phyloP scores from a whole-genome alignment of 2,888 invertebrate species.

The Halocaridina rubra region DNA sequence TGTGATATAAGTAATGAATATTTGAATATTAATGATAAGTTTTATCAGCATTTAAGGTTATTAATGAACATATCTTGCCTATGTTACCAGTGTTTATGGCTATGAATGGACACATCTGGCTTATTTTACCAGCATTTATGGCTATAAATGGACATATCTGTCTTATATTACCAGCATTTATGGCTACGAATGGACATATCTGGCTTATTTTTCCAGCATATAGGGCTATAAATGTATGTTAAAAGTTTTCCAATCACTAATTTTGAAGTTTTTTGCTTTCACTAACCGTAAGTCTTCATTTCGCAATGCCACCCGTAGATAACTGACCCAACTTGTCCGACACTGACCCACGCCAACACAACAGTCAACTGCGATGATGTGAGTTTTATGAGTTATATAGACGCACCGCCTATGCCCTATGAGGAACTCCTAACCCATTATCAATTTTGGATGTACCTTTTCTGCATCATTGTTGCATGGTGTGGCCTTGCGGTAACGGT shows the following conservation, averaged over 20 bases:
- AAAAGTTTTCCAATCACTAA: not conserved
- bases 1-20: not conserved
- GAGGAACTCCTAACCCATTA: constrained; percentile 65
- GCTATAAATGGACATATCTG: not conserved
- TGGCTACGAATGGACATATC: not conserved
- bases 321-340: constrained; percentile 2
- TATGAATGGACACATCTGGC: no score
- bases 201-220: not conserved
- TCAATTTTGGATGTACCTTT: constrained; percentile 84
- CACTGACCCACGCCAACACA: constrained; percentile 9
- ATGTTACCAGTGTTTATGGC: no score
- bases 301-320: constrained; percentile 16
- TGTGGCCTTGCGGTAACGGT: constrained; percentile 87
- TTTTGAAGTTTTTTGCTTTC: not conserved
- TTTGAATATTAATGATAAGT: no score
- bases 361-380: constrained; percentile 30
- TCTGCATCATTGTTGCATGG: constrained; percentile 83
- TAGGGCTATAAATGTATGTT: not conserved
- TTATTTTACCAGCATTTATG: not conserved
- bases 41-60: no score
- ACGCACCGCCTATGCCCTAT: constrained; percentile 33
- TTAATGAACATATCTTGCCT: no score
- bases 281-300: not conserved
- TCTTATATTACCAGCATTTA: not conserved
- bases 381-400: constrained; percentile 49